A percentile compares a stretch with the other conserved stretches of the same genome.
These are phyloP conservation scores for Zenarchopterus dispar DNA, from an alignment of 2,797 vertebrate genomes.

Conservation along the genomic window DNA sequence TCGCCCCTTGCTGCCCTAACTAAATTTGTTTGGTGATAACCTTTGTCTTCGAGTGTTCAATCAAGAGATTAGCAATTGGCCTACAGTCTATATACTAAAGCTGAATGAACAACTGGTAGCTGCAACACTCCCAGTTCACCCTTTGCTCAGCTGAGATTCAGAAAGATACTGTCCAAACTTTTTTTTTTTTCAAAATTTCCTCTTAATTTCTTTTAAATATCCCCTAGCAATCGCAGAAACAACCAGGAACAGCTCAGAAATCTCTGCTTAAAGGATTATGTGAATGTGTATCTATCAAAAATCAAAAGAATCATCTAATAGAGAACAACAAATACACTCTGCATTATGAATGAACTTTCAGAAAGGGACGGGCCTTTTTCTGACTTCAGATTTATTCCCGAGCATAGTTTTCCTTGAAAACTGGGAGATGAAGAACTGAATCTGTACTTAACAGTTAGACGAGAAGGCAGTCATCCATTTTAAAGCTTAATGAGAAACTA, in stretches of 20 bases:
- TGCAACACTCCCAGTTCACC: too few species aligned
- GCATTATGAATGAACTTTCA: not conserved
- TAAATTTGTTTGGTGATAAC: constrained; percentile 76
- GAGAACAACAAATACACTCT: constrained; percentile 5
- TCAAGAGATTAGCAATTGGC: constrained; percentile 73
- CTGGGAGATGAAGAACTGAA: not conserved
- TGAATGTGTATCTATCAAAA: not conserved
- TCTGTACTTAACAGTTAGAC: too few species aligned
- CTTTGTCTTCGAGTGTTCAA: constrained; percentile 76
- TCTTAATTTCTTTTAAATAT: not conserved
- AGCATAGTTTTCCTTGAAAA: constrained; percentile 1
- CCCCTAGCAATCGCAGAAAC: not conserved
- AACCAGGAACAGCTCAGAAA: not conserved
- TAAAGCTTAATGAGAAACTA: too few species aligned
- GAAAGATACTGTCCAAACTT: too few species aligned
- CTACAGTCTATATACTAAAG: constrained; percentile 58
- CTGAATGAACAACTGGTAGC: constrained; percentile 33
- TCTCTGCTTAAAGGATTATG: not conserved
- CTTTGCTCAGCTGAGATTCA: too few species aligned
- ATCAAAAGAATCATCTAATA: not conserved
- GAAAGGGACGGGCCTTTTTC: constrained; percentile 6
- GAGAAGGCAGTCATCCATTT: too few species aligned
- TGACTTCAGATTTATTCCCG: constrained; percentile 16
- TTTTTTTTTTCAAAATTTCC: too few species aligned
- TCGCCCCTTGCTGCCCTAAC: constrained; percentile 67